A percentile compares a stretch with the other conserved stretches of the same genome.
Evolutionary conservation across 1,140 invertebrate genomes (phyloP).

Genomic region (Sesamia nonagrioides): DNA sequence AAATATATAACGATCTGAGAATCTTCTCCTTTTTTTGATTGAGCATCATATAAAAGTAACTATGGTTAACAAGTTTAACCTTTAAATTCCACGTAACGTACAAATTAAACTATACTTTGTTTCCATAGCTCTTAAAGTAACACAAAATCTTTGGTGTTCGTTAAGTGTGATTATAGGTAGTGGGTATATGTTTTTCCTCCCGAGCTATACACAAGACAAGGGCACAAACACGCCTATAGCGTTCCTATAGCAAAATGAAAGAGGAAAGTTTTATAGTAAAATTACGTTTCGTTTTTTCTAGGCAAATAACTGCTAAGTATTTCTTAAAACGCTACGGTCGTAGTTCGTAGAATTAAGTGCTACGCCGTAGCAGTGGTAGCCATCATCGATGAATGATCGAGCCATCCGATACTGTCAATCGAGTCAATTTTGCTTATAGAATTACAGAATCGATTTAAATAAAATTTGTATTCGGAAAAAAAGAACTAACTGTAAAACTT

Average conservation of each 20-base stretch:
- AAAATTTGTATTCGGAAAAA: too few species aligned
- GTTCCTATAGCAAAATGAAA: conserved; percentile 44
- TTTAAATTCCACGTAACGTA: not conserved
- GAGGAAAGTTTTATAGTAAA: conserved; percentile 34
- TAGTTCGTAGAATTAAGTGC: conserved; percentile 21
- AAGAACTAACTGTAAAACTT: too few species aligned
- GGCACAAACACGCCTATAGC: conserved; percentile 10
- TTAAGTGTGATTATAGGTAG: not conserved
- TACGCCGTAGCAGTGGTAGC: conserved; percentile 16
- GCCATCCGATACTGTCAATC: not conserved
- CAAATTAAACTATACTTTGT: not conserved
- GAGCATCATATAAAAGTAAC: too few species aligned
- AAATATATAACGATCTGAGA: too few species aligned
- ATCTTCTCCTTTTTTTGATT: too few species aligned
- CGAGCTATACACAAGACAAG: not conserved
- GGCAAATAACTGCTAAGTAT: not conserved
- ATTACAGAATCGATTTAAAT: not conserved
- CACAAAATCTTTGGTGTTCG: not conserved
- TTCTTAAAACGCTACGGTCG: not conserved
- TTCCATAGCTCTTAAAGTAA: not conserved
- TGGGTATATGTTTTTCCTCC: not conserved
- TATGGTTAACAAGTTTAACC: not conserved
- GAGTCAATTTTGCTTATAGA: not conserved
- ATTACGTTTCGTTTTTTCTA: conserved; percentile 25
- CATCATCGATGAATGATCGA: not conserved